Evolutionary conservation across 2,888 invertebrate species (phyloP).

Genomic region (Phyto melanocephala): DNA sequence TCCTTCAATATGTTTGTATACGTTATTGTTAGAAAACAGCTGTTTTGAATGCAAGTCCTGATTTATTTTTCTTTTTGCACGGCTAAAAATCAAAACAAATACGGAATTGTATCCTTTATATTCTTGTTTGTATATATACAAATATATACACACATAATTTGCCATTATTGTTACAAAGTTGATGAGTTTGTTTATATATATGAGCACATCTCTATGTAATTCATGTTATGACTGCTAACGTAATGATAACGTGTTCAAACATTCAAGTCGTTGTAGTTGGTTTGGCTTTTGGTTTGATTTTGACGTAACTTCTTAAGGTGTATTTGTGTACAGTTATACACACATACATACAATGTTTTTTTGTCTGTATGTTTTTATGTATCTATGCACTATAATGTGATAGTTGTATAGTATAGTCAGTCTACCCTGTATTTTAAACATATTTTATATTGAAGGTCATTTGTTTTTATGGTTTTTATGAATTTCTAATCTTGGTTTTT

Average conservation of each 20-base stretch:
- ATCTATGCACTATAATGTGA: neutral
- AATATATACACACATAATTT: neutral
- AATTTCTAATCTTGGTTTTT: slow-evolving; percentile 36
- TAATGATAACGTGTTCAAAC: slow-evolving; percentile 37
- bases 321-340: neutral
- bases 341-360: neutral
- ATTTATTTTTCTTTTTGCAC: neutral
- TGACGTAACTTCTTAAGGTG: slow-evolving; percentile 20
- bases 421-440: slow-evolving; percentile 40
- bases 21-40: slow-evolving; percentile 25
- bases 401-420: neutral
- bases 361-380: neutral
- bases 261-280: neutral
- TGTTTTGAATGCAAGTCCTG: slow-evolving; percentile 53
- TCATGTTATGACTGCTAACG: slow-evolving; percentile 43
- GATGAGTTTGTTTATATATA: neutral
- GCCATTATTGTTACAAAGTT: neutral
- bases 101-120: slow-evolving; percentile 37
- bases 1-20: neutral
- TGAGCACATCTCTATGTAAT: neutral
- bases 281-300: slow-evolving; percentile 15
- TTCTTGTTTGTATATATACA: slow-evolving; percentile 18
- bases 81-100: slow-evolving; percentile 61
- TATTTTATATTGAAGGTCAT: slow-evolving; percentile 44
- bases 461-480: slow-evolving; percentile 39